Base-by-base conservation (phyloP, 2,113 vertebrate species). In the Coturnix japonica region DNA sequence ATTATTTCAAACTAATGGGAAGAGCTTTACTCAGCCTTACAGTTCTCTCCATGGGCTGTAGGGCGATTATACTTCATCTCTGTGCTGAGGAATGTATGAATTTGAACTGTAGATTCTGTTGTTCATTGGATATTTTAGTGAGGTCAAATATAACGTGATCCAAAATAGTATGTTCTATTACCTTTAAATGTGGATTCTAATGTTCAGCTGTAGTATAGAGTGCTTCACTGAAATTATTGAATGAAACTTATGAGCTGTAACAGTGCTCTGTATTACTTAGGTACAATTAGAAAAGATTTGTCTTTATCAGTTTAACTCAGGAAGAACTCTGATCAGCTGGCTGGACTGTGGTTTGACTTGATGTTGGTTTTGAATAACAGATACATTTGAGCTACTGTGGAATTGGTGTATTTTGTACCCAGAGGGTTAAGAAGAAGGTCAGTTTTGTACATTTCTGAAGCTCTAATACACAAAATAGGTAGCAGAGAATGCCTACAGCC, bases 371-470 rank as follows among this genome's bases (percentile, higher is more conserved):
- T 80, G 51, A 59, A 12, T 77, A 63, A 43, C 8, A 31, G 37
- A 20, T 86, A 44, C 63, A 39, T 49, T 31, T 0, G 3, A 83
- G 51, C 57, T 70, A 6, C 19, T 43, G 6, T 61, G 46, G 15
- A 71, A 31, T 15, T 28, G 30, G 39, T 79, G n/a, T 63, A 21
- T 90, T 81, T 72, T 25, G 54, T 59, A 65, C 20, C 70, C 22
- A 37, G 41, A 85, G 81, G 78, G 46, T 35, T 76, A 90, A 91
- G 69, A 49, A 63, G 57, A 85, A 59, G 19, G 16, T 69, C 41
- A 91, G 26, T 33, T 4, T 57, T 77, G 15, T 77, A 25, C 37
- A 23, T 71, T 87, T 87, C 71, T 74, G 51, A 79, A 76, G 51
- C 23, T 35, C 7, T 39, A 25, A 15, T 25, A 70, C 6, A 12